Evolutionary conservation across 2,888 invertebrate genomes (phyloP).

Genomic region (Acleris sparsana): DNA sequence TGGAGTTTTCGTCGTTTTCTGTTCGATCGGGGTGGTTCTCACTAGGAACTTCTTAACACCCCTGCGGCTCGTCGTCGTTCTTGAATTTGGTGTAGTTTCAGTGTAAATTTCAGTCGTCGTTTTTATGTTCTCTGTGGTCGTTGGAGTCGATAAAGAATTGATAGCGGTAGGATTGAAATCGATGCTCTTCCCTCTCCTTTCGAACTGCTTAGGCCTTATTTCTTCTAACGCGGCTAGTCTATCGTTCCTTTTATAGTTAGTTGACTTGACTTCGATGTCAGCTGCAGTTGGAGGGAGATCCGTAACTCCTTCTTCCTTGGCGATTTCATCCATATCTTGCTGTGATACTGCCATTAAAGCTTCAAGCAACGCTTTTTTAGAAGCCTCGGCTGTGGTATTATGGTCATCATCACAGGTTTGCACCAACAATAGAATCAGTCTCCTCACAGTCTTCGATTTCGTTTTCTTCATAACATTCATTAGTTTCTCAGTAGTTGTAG

Average conservation of each 20-base stretch:
- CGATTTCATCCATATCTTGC: constrained; percentile 78
- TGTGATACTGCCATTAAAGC: constrained; percentile 87
- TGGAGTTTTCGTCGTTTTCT: constrained; percentile 52
- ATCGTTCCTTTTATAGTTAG: constrained; percentile 56
- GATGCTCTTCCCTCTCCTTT: constrained; percentile 64
- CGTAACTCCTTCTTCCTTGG: constrained; percentile 63
- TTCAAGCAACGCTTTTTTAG: constrained; percentile 86
- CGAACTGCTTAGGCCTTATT: constrained; percentile 50
- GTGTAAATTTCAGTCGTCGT: constrained; percentile 52
- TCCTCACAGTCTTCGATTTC: constrained; percentile 88
- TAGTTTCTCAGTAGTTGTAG: constrained; percentile 88
- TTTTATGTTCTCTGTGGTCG: constrained; percentile 54
- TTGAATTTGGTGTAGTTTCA: constrained; percentile 59
- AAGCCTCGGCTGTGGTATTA: constrained; percentile 87
- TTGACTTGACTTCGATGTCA: constrained; percentile 55
- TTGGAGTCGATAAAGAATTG: constrained; percentile 69
- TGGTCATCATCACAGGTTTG: constrained; percentile 90
- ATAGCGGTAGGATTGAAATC: constrained; percentile 67
- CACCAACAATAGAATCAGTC: constrained; percentile 89
- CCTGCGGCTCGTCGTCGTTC: constrained; percentile 63
- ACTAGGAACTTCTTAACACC: constrained; percentile 66
- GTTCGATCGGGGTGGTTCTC: constrained; percentile 57
- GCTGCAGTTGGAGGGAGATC: constrained; percentile 53
- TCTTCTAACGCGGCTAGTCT: constrained; percentile 51
- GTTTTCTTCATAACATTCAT: constrained; percentile 93